Percentiles rank a stretch among this genome's conserved stretches.
These are phyloP conservation scores for Drosophila barbarae DNA, from an alignment of 2,888 invertebrate species.

Conservation along the genomic window DNA sequence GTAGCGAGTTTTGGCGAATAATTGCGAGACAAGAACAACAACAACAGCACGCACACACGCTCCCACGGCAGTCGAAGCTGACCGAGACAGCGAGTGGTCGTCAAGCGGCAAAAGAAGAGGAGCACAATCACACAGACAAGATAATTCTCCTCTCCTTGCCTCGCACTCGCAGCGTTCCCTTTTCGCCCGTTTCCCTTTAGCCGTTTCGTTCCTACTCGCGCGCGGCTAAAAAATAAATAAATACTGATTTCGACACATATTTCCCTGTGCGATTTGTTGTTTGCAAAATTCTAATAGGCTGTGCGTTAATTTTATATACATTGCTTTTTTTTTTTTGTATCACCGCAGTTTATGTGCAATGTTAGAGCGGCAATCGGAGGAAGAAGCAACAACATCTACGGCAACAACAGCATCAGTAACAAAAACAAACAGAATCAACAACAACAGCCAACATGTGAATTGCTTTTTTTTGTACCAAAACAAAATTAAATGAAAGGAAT, in stretches of 20 bases:
- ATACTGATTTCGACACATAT: conserved; percentile 22
- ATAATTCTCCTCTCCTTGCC: conserved; percentile 8
- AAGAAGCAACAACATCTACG: conserved; percentile 19
- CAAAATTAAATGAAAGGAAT: conserved; percentile 33
- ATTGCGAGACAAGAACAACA: conserved; percentile 28
- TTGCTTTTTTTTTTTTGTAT: conserved; percentile 34
- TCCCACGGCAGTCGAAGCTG: conserved; percentile 6
- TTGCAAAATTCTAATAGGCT: conserved; percentile 21
- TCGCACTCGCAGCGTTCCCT: conserved; percentile 19
- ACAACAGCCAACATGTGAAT: conserved; percentile 46
- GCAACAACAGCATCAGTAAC: conserved; percentile 32
- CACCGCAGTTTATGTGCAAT: conserved; percentile 63
- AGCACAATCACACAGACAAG: conserved; percentile 9
- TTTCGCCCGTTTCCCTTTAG: conserved; percentile 23
- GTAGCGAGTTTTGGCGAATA: conserved; percentile 32
- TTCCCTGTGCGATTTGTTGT: conserved; percentile 2
- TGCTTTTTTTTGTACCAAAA: conserved; percentile 40
- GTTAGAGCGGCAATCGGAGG: conserved; percentile 45
- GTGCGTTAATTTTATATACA: not conserved
- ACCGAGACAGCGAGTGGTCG: conserved; percentile 20
- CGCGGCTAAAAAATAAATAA: conserved; percentile 42
- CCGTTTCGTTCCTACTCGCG: conserved; percentile 25
- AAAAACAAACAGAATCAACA: conserved; percentile 36
- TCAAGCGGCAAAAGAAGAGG: conserved; percentile 27
- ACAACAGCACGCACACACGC: conserved; percentile 8